Conservation (phyloP, 2,797 vertebrate species). For the Spheniscus humboldti region DNA sequence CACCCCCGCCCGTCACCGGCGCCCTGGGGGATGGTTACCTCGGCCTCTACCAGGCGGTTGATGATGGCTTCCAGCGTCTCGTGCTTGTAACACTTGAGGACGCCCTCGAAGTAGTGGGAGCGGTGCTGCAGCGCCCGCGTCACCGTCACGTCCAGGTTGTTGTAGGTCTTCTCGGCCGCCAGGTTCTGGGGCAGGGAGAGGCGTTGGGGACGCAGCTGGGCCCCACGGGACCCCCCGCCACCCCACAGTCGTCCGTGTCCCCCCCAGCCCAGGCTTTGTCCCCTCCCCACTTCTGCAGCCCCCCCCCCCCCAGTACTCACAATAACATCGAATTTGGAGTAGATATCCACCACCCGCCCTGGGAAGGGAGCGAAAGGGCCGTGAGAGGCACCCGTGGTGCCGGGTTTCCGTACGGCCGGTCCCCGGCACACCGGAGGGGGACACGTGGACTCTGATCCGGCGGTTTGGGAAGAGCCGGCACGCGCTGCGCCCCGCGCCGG, state of each 20-base stretch:
- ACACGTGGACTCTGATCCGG: accelerated
- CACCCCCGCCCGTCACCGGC: accelerated
- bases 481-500: accelerated
- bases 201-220: not conserved
- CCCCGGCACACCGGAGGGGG: accelerated
- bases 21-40: slow-evolving; percentile 71
- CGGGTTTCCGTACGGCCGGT: not conserved
- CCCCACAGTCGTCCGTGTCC: too few relatives aligned
- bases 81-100: slow-evolving; percentile 88
- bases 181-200: slow-evolving; percentile 79
- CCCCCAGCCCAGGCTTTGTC: not conserved
- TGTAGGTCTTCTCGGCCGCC: slow-evolving; percentile 97
- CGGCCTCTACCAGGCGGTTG: slow-evolving; percentile 93
- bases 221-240: not conserved
- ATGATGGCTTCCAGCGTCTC: slow-evolving; percentile 94
- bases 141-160: slow-evolving; percentile 95
- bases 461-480: not conserved
- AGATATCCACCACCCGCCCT: slow-evolving; percentile 97
- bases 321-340: slow-evolving; percentile 98
- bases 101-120: slow-evolving; percentile 97
- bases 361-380: not conserved
- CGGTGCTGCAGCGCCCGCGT: slow-evolving; percentile 94
- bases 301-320: slow-evolving; percentile 78
- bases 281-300: not conserved
- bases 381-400: not conserved